phyloP scores from a whole-genome alignment of 2,113 vertebrate species.

The Grammomys surdaster region DNA sequence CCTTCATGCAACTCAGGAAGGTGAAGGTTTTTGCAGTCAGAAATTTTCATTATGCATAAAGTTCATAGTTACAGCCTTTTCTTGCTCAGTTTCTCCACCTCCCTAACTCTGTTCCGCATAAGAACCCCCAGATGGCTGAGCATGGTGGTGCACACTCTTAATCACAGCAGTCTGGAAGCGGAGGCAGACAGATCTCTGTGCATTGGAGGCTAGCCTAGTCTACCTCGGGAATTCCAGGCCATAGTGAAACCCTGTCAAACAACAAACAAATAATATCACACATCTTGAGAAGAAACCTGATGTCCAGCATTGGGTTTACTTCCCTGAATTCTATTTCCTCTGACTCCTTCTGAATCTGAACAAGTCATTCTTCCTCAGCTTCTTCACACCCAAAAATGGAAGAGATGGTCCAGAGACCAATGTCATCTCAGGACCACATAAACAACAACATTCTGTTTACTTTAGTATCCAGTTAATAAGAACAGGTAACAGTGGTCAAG shows the following conservation, averaged over 20 bases:
- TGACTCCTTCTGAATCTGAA: not conserved
- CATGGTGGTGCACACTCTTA: not conserved
- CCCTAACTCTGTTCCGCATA: too few species aligned
- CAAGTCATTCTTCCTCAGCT: not conserved
- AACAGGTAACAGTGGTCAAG: not conserved
- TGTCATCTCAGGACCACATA: not conserved
- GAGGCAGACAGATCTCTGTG: not conserved
- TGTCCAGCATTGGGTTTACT: not conserved
- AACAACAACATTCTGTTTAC: not conserved
- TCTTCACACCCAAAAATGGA: not conserved
- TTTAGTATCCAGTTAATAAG: not conserved
- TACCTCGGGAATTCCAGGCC: too few species aligned
- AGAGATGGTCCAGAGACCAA: not conserved
- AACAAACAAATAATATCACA: not conserved
- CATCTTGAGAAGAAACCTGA: not conserved
- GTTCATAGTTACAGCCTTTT: not conserved
- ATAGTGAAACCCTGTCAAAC: not conserved
- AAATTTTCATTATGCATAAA: not conserved
- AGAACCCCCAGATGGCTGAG: too few species aligned
- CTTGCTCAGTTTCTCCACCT: not conserved
- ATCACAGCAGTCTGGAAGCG: not conserved
- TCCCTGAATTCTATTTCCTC: not conserved
- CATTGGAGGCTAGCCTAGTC: not conserved
- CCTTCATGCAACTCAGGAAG: not conserved
- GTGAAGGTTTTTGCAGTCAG: not conserved